Evolutionary conservation across 2,113 vertebrate species (phyloP).

Genomic region (Vimba vimba): DNA sequence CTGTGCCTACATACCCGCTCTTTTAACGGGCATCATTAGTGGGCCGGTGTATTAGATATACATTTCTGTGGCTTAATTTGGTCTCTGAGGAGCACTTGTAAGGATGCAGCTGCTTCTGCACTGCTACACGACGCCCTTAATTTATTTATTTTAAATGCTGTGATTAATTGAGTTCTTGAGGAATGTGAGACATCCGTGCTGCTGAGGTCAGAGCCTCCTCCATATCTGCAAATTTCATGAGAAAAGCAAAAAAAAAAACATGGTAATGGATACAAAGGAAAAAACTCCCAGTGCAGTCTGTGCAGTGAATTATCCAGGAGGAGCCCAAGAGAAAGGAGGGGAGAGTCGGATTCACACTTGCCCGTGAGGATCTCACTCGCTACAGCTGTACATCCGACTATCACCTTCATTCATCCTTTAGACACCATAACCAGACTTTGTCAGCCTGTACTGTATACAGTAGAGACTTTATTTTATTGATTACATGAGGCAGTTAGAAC

Average conservation of each 20-base stretch:
- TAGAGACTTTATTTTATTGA: background rate
- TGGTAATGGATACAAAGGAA: conserved; percentile 30
- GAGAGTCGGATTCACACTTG: background rate
- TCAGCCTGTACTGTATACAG: background rate
- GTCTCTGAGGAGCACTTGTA: conserved; percentile 75
- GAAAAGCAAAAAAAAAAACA: conserved; percentile 46
- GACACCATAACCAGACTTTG: background rate
- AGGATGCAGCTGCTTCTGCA: conserved; percentile 72
- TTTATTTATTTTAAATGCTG: conserved; percentile 79
- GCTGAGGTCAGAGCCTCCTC: conserved; percentile 48
- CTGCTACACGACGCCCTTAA: conserved; percentile 72
- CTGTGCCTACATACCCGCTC: conserved; percentile 73
- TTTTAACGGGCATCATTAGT: conserved; percentile 78
- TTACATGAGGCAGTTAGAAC: background rate
- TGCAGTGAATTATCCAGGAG: conserved; percentile 25
- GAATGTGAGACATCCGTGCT: conserved; percentile 63
- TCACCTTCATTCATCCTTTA: conserved; percentile 22
- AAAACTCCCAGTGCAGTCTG: background rate
- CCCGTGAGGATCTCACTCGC: background rate
- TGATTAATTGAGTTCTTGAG: conserved; percentile 76
- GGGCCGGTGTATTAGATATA: conserved; percentile 78
- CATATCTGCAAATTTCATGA: conserved; percentile 63
- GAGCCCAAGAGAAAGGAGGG: background rate
- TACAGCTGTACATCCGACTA: background rate
- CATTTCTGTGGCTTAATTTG: conserved; percentile 76